A percentile compares a stretch with the other conserved stretches of the same genome.
Conservation (phyloP, 2,797 vertebrate genomes). For the Phoeniculus purpureus region DNA sequence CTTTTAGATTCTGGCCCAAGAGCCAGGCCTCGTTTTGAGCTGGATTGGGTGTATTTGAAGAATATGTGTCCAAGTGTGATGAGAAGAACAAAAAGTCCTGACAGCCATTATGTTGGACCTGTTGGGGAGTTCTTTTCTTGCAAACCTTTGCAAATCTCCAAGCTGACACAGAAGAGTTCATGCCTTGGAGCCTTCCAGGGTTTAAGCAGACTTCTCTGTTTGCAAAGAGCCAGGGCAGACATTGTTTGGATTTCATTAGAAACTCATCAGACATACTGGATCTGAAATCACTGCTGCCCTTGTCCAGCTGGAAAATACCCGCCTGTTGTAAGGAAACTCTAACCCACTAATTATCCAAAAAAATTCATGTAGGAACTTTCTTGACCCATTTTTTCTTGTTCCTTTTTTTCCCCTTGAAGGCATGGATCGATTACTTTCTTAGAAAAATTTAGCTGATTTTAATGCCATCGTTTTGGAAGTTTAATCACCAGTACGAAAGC, state of each 20-base stretch:
- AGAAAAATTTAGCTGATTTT: slow-evolving; percentile 35
- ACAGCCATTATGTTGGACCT: not conserved
- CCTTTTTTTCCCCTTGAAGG: not conserved
- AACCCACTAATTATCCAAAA: slow-evolving; percentile 54
- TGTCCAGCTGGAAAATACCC: slow-evolving; percentile 71
- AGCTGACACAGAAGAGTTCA: not conserved
- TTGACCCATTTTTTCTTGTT: slow-evolving; percentile 34
- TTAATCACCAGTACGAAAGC: not conserved
- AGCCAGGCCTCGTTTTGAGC: not conserved
- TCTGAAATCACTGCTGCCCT: slow-evolving; percentile 58
- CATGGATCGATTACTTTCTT: slow-evolving; percentile 40
- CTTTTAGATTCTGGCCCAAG: not conserved
- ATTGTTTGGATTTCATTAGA: slow-evolving; percentile 77
- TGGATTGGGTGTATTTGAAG: not conserved
- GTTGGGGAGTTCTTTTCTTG: not conserved
- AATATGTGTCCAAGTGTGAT: not conserved
- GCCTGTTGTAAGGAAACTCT: slow-evolving; percentile 48
- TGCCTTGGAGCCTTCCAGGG: slow-evolving; percentile 1
- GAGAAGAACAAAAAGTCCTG: not conserved
- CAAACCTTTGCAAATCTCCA: slow-evolving; percentile 19
- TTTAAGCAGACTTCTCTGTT: slow-evolving; percentile 47
- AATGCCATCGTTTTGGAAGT: not conserved
- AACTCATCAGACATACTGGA: slow-evolving; percentile 73
- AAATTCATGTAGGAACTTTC: slow-evolving; percentile 52
- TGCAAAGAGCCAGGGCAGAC: slow-evolving; percentile 51